phyloP scores from a whole-genome alignment of 2,113 vertebrate genomes.

The Aegotheles bennettii region DNA sequence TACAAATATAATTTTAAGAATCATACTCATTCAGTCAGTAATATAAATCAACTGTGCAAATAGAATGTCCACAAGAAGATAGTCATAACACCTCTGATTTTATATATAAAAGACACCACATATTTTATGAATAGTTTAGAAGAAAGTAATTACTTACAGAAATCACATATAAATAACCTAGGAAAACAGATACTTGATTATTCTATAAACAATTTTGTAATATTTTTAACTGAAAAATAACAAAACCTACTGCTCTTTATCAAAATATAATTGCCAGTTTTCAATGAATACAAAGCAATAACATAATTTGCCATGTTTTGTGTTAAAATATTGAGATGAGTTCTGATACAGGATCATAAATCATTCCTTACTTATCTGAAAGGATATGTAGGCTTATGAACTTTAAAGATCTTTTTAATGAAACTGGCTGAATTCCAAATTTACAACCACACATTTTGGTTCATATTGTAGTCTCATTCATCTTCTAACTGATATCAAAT shows the following conservation, averaged over 20 bases:
- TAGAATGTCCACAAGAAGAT: neutral
- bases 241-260: neutral
- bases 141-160: neutral
- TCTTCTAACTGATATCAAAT: neutral
- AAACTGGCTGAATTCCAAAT: neutral
- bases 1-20: neutral
- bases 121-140: neutral
- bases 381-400: neutral
- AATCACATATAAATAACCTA: neutral
- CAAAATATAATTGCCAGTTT: neutral
- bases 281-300: neutral
- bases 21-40: neutral
- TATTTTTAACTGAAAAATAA: neutral
- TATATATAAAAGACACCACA: neutral
- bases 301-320: rapidly evolving
- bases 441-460: neutral
- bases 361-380: neutral
- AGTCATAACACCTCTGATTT: neutral
- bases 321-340: neutral
- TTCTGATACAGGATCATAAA: neutral
- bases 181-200: neutral
- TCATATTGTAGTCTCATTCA: neutral
- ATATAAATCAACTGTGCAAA: neutral
- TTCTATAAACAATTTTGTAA: neutral
- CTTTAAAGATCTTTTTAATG: neutral